Evolutionary conservation across 2,113 vertebrate genomes (phyloP), one percentile per base, ranked within the genome.

Genomic region (Paralichthys olivaceus): DNA sequence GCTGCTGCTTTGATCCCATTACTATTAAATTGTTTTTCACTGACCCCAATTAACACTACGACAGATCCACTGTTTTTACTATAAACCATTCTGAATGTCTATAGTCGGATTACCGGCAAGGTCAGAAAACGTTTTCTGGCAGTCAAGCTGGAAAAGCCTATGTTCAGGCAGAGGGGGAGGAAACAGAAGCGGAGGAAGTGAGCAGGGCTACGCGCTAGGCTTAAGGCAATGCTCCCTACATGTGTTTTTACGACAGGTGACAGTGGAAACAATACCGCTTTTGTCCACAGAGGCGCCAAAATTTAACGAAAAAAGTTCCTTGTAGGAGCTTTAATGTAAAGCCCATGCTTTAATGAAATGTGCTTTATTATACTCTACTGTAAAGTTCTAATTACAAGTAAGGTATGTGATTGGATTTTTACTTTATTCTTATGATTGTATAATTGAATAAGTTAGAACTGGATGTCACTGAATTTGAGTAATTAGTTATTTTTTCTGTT

Each of bases 11-110:
- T 84, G 51, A 79, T 80, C 67, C 64, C 51, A 68, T 76, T 84
- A 71, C 15, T 68, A 58, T 57, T 25, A 77, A 82, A 80, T 19
- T 22, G 29, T n/a, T 73, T 77, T 70, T 69, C 34, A 47, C 15
- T 69, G 64, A 88, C 70, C 77, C n/a, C 65, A 84, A 80, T 86
- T 83, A 82, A 73, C 69, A 40, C 29, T 4, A 20, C 20, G 23
- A 67, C 58, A 45, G 26, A 32, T 5, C 15, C 15, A 5, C 71
- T 22, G 59, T 62, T 54, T 22, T 15, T 43, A 2, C 28, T 32
- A 23, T n/a, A 51, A 6, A 29, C 9, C 32, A 45, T 61, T 60
- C 62, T 56, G 13, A 7, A 64, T 28, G 62, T 28, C 47, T 60
- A 9, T 19, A 32, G 37, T 40, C 1, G 37, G 37, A 40, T 40